Base-by-base conservation (phyloP, 2,797 vertebrate genomes). In the Pagetopsis macropterus region DNA sequence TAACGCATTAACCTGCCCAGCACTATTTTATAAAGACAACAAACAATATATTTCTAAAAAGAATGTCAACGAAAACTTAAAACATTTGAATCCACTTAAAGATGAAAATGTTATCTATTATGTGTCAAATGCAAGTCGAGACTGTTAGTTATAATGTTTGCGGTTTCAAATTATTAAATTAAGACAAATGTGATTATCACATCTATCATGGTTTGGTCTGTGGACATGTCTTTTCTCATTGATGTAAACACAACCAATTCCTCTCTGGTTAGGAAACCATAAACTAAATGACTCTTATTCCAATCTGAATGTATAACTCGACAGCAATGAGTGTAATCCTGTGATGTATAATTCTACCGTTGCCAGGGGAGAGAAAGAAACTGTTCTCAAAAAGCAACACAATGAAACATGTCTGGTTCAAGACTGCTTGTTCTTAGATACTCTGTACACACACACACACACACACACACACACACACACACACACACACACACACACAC, bases 371-470 rank as follows among this genome's bases (percentile, higher is more conserved):
- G 52, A 66, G 41, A 78, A 41, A 72, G 69, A 73, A 61, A 46
- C 10, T 44, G 31, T 19, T 33, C 23, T 57, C 16, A 62, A 74
- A 69, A 46, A 62, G 49, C 50, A 80, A 60, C 65, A 66, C 72
- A 74, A 61, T 27, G 15, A 69, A 15, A 44, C 59, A 40, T 65
- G 69, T 65, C 70, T 67, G 63, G 37, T 79, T 66, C 69, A 76
- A 80, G 17, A 16, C 62, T 65, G 54, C 67, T 61, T 49, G 67
- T 72, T 77, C 13, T 67, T 44, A 19, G 16, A 68, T 17, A 57
- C 63, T 60, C 71, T 61, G 31, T 10, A 55, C 58, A 52, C 23
- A 14, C 46, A 54, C 17, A 67, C 41, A 45, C 33, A 57, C 37
- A 41, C 58, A 59, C 57, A 51, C 64, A 58, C 62, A 49, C 23